Evolutionary conservation across 1,140 invertebrate species (phyloP).

Genomic region (Brachionus asplanchnoidis): DNA sequence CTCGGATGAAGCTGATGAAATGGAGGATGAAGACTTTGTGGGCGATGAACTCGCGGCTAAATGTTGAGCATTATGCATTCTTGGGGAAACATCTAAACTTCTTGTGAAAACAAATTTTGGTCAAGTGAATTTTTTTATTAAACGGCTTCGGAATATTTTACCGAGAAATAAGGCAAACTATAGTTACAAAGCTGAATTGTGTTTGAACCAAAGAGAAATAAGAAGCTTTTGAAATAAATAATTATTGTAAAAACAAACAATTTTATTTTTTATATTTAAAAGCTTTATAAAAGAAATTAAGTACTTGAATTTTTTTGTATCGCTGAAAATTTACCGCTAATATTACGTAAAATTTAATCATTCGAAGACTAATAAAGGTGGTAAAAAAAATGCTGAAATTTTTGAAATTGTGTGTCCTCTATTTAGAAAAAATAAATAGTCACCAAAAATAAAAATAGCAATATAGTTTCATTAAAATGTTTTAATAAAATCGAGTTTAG

Average conservation of each 20-base stretch:
- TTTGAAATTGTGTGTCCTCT: not conserved
- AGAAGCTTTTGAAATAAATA: constrained; percentile 2
- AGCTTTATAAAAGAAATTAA: not conserved
- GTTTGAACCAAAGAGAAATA: not conserved
- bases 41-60: not conserved
- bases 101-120: not conserved
- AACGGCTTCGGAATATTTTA: not conserved
- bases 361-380: not conserved
- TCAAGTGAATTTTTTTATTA: not conserved
- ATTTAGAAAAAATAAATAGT: not conserved
- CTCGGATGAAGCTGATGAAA: constrained; percentile 16
- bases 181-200: not conserved
- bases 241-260: constrained; percentile 5
- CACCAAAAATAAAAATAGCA: not conserved
- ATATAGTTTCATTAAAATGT: not conserved
- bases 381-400: not conserved
- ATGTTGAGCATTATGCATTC: not conserved
- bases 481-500: not conserved
- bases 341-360: constrained; percentile 5
- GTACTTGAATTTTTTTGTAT: not conserved
- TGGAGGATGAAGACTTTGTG: not conserved
- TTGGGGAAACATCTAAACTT: not conserved
- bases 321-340: not conserved
- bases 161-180: not conserved
- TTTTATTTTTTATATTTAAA: not conserved